A percentile compares a stretch with the other conserved stretches of the same genome.
Conservation (phyloP, 2,888 invertebrate species). For the Pheosia tremula region DNA sequence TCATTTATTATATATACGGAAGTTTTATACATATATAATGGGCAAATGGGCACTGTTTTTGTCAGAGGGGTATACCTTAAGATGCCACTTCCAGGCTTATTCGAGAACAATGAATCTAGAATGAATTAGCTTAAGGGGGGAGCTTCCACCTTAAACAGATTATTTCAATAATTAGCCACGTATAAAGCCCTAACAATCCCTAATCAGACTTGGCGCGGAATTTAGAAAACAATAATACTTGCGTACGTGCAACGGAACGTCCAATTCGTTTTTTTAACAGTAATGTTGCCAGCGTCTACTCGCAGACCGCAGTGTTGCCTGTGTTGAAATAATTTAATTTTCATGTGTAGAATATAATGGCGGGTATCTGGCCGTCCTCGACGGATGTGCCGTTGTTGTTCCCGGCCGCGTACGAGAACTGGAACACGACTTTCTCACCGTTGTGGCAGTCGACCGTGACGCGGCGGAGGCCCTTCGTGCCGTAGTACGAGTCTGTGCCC, state of each 20-base stretch:
- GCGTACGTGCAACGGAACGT: background rate
- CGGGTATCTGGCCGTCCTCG: conserved; percentile 94
- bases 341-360: conserved; percentile 92
- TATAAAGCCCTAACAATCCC: no score
- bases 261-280: conserved; percentile 6
- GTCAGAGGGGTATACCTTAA: no score
- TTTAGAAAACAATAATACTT: background rate
- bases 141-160: no score
- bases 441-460: conserved; percentile 90
- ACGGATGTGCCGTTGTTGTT: conserved; percentile 94
- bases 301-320: conserved; percentile 27
- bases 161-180: no score
- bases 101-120: no score
- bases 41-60: no score
- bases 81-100: no score
- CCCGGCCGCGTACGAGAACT: conserved; percentile 93
- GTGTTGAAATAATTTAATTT: conserved; percentile 22
- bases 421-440: conserved; percentile 91
- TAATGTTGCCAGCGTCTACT: conserved; percentile 1
- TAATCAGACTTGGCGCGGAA: no score
- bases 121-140: no score
- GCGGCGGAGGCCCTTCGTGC: conserved; percentile 91
- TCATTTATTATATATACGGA: no score
- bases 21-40: no score
- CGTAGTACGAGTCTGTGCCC: conserved; percentile 95